These are phyloP conservation scores for Lysandra coridon DNA, from an alignment of 2,888 invertebrate species.

Conservation along the genomic window DNA sequence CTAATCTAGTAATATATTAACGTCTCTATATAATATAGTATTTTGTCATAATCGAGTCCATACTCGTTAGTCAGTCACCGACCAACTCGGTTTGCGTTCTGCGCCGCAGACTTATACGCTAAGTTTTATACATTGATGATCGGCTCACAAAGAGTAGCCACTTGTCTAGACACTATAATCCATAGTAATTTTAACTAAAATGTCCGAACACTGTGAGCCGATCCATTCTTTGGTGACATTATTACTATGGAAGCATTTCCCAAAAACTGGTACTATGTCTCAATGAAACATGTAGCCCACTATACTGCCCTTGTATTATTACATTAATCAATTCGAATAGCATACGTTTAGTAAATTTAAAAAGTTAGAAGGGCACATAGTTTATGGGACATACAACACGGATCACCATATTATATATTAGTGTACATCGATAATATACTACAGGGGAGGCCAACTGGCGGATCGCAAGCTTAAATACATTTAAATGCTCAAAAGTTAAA, in stretches of 20 bases:
- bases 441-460: background rate
- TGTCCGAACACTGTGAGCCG: constrained; percentile 46
- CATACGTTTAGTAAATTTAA: background rate
- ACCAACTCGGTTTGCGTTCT: constrained; percentile 3
- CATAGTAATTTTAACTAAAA: background rate
- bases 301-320: background rate
- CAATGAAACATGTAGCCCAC: background rate
- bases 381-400: background rate
- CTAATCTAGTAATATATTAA: constrained; percentile 30
- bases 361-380: background rate
- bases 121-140: constrained; percentile 25
- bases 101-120: constrained; percentile 20
- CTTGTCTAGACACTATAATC: background rate
- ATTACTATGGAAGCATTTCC: constrained; percentile 20
- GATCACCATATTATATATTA: background rate
- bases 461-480: background rate
- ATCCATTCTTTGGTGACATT: constrained; percentile 54
- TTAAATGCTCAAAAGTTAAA: background rate
- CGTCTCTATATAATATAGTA: constrained; percentile 28
- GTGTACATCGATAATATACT: background rate
- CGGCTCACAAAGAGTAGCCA: constrained; percentile 3
- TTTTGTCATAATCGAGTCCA: constrained; percentile 28
- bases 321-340: constrained; percentile 1
- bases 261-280: background rate
- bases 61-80: constrained; percentile 25